phyloP scores from a whole-genome alignment of 2,888 invertebrate species.

The Shargacucullia verbasci region DNA sequence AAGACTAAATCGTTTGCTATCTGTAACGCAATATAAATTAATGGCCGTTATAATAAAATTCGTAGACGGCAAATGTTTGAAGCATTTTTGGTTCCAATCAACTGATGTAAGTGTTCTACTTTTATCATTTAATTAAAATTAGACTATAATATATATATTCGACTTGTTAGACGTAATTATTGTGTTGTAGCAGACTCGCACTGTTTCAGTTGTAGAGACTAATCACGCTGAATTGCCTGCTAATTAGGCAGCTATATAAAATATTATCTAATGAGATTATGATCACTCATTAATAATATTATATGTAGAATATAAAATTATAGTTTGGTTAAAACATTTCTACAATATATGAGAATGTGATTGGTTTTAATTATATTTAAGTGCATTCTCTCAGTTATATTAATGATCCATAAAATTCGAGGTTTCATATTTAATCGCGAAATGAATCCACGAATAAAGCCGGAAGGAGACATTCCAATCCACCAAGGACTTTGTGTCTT shows the following conservation, averaged over 20 bases:
- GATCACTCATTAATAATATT: slow-evolving; percentile 42
- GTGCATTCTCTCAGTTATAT: slow-evolving; percentile 30
- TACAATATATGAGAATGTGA: slow-evolving; percentile 15
- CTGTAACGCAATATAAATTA: slow-evolving; percentile 86
- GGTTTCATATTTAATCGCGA: slow-evolving; percentile 39
- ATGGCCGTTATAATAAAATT: slow-evolving; percentile 82
- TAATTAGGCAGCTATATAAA: slow-evolving; percentile 32
- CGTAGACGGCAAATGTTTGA: slow-evolving; percentile 79
- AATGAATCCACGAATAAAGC: slow-evolving; percentile 41
- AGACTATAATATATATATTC: slow-evolving; percentile 60
- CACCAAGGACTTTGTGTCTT: slow-evolving; percentile 46
- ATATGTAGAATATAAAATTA: slow-evolving; percentile 26
- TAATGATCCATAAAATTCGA: slow-evolving; percentile 37
- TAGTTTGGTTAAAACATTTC: slow-evolving; percentile 20
- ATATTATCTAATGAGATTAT: slow-evolving; percentile 30
- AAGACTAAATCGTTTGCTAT: slow-evolving; percentile 82
- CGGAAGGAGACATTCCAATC: slow-evolving; percentile 53
- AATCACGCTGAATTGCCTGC: slow-evolving; percentile 43
- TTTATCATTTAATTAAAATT: slow-evolving; percentile 76
- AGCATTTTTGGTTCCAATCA: slow-evolving; percentile 75
- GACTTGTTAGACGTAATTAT: slow-evolving; percentile 53
- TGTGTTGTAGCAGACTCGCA: slow-evolving; percentile 18
- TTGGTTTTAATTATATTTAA: slow-evolving; percentile 27
- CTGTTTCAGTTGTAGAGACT: slow-evolving; percentile 28
- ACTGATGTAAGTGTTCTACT: slow-evolving; percentile 79